Evolutionary conservation across 2,888 invertebrate genomes (phyloP), one percentile per base, ranked within the genome.

Genomic region (Coelinius sp.): DNA sequence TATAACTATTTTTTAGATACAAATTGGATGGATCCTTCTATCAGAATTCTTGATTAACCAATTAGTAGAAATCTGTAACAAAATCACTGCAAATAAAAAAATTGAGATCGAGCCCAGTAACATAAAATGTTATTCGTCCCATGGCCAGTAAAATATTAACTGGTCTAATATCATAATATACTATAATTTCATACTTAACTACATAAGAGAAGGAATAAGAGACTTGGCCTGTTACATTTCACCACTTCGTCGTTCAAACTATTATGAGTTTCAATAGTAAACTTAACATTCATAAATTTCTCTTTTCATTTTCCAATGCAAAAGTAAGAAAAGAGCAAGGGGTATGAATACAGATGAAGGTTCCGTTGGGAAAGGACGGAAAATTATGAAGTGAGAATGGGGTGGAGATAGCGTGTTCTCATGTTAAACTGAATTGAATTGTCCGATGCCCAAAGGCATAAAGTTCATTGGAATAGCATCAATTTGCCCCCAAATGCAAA

Each of bases 241-340:
- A 41, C 41, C 41, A 41, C n/a, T 41, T 41, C n/a, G 41, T n/a
- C 5, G n/a, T n/a, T 41, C n/a, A 41, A 41, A 41, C 35, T 41
- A n/a, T 41, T n/a, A 41, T 10, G 41, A 41, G n/a, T 41, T 41
- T 12, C 20, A 17, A 14, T 20, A 1, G 8, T 20, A 4, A 49
- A 17, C 46, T 14, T 44, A 44, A n/a, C 44, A 14, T 8, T 14
- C 5, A 6, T 56, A 14, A 14, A 20, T 27, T 35, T 20, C 35
- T 10, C 35, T 31, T 35, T 35, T 25, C 20, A 24, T 22, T 59
- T 59, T 63, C 78, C 71, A 70, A 80, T 82, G 82, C 77, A 84
- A 83, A 83, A 84, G 82, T 84, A 83, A 79, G 83, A 84, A 84
- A 84, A 83, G 82, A 83, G 80, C 81, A 77, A 77, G 78, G 68